These are phyloP conservation scores for Iselma pallidipennis DNA, from an alignment of 2,888 invertebrate genomes.

Conservation along the genomic window DNA sequence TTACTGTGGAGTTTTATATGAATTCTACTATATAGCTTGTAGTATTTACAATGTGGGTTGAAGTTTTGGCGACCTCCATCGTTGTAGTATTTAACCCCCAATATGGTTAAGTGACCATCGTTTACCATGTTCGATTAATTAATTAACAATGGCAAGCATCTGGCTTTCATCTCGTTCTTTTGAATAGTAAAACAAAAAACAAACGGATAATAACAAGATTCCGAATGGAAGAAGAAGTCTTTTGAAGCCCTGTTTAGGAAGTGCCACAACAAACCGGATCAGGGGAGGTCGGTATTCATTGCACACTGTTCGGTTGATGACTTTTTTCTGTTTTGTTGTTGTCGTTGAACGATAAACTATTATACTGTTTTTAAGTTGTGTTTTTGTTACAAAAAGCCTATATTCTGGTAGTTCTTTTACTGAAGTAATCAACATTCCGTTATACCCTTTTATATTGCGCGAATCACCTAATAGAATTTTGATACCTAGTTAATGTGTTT, in stretches of 20 bases:
- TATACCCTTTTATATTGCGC: neutral
- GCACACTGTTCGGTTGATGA: constrained; percentile 20
- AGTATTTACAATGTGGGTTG: neutral
- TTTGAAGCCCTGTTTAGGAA: neutral
- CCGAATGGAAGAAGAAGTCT: neutral
- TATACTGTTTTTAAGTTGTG: constrained; percentile 22
- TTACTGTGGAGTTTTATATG: neutral
- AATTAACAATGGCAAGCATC: neutral
- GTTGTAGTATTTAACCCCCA: neutral
- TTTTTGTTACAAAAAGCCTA: constrained; percentile 9
- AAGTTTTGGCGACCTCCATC: neutral
- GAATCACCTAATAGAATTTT: neutral
- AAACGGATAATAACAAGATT: neutral
- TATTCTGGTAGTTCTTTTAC: neutral
- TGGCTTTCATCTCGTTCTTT: neutral
- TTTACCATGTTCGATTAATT: neutral
- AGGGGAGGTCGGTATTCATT: neutral
- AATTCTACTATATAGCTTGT: neutral
- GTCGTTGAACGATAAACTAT: constrained; percentile 20
- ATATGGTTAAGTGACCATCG: neutral
- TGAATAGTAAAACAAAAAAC: neutral
- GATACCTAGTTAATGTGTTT: neutral
- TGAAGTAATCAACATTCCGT: constrained; percentile 15
- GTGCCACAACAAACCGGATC: neutral
- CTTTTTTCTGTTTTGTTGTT: constrained; percentile 14